Evolutionary conservation across 2,113 vertebrate genomes (phyloP).

Genomic region (Sebastes schlegelii): DNA sequence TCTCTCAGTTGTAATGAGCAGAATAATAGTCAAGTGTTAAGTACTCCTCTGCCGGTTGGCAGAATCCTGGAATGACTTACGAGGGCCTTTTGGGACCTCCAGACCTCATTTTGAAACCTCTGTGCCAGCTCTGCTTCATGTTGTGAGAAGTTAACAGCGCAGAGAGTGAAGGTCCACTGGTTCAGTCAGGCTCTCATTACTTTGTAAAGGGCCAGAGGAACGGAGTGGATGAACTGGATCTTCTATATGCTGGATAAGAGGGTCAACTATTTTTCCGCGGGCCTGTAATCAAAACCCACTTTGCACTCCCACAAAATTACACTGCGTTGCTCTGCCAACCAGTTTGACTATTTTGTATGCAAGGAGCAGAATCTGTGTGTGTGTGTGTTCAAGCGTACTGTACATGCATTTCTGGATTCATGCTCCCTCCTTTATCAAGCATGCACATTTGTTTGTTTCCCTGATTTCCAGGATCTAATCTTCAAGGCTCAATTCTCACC

Average conservation of each 20-base stretch:
- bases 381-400: conserved; percentile 5
- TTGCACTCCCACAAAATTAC: conserved; percentile 62
- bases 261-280: conserved; percentile 62
- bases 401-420: neutral
- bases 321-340: conserved; percentile 30
- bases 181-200: conserved; percentile 69
- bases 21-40: conserved; percentile 46
- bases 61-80: conserved; percentile 42
- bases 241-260: conserved; percentile 40
- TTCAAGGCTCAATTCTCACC: conserved; percentile 14
- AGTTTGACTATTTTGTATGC: conserved; percentile 46
- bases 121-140: conserved; percentile 49
- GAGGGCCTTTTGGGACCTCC: conserved; percentile 51
- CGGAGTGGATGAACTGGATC: conserved; percentile 49
- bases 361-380: neutral
- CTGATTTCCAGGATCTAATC: conserved; percentile 40
- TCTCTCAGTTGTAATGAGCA: conserved; percentile 35
- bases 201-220: conserved; percentile 53
- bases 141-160: conserved; percentile 68
- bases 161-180: conserved; percentile 49
- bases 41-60: conserved; percentile 19
- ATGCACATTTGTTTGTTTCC: conserved; percentile 48
- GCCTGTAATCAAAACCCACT: conserved; percentile 67
- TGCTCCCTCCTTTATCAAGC: conserved; percentile 9
- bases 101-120: conserved; percentile 60